These are phyloP conservation scores for Trichogramma pretiosum DNA, from an alignment of 1,140 invertebrate genomes.

Conservation along the genomic window DNA sequence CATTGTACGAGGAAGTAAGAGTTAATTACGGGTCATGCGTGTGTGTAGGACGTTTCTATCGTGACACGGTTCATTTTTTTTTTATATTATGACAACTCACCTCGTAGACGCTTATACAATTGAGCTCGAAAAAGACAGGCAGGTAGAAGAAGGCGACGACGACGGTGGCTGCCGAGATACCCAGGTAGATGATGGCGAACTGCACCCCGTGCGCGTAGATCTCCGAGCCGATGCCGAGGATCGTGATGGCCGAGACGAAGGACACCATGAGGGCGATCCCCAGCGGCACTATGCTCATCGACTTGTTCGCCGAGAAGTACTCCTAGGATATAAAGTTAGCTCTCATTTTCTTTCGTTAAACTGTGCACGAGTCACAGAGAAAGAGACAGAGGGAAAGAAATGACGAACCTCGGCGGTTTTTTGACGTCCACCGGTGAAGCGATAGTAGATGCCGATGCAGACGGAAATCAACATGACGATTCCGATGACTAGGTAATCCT, in stretches of 20 bases:
- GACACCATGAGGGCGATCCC: slow-evolving; percentile 85
- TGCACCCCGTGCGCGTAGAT: slow-evolving; percentile 73
- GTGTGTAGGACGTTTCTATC: too few relatives aligned
- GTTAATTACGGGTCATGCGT: too few relatives aligned
- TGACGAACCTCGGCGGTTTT: slow-evolving; percentile 64
- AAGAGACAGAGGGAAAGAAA: too few relatives aligned
- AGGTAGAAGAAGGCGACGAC: slow-evolving; percentile 72
- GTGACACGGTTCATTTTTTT: too few relatives aligned
- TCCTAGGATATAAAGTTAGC: slow-evolving; percentile 48
- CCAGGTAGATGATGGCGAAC: slow-evolving; percentile 68
- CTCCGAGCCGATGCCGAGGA: slow-evolving; percentile 79
- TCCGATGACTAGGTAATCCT: slow-evolving; percentile 34
- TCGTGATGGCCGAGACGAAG: slow-evolving; percentile 87
- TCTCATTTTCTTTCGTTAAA: background rate
- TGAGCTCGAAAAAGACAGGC: slow-evolving; percentile 80
- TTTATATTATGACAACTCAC: too few relatives aligned
- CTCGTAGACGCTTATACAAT: slow-evolving; percentile 82
- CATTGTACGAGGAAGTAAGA: too few relatives aligned
- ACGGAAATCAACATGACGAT: slow-evolving; percentile 37
- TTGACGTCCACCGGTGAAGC: slow-evolving; percentile 78
- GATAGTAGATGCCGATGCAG: slow-evolving; percentile 69
- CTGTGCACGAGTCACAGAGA: too few relatives aligned
- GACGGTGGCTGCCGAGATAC: slow-evolving; percentile 67
- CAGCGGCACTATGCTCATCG: slow-evolving; percentile 69
- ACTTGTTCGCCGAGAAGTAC: slow-evolving; percentile 72